Conservation (phyloP, 1,140 invertebrate species). For the Acyrthosiphon pisum region DNA sequence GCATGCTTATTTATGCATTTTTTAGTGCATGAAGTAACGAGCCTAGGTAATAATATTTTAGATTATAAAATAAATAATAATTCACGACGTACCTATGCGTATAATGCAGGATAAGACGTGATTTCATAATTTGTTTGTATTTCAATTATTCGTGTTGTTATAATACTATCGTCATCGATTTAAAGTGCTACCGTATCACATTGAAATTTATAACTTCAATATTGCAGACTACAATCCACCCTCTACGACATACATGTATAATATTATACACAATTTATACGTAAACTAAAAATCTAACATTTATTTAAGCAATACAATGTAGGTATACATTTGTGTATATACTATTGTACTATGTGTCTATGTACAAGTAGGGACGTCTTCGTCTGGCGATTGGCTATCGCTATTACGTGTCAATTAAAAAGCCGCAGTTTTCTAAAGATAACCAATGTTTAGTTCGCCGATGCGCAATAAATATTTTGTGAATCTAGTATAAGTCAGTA, state of each 20-base stretch:
- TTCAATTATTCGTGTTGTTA: not conserved
- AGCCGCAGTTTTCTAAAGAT: not conserved
- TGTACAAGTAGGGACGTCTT: not conserved
- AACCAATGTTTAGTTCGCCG: not conserved
- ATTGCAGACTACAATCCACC: no score
- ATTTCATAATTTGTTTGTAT: not conserved
- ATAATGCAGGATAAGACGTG: not conserved
- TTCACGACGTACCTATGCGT: not conserved
- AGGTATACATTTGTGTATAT: no score
- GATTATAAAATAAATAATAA: not conserved
- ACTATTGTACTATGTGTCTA: not conserved
- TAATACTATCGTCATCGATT: not conserved
- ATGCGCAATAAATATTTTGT: not conserved
- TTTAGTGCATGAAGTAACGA: no score
- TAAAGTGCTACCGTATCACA: not conserved
- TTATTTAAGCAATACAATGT: not conserved
- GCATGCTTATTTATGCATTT: no score
- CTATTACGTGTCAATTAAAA: not conserved
- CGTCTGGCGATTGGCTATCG: not conserved
- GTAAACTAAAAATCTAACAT: not conserved
- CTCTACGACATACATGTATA: not conserved
- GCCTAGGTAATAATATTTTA: not conserved
- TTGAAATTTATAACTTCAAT: not conserved
- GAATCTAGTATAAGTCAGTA: not conserved
- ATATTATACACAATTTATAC: no score